Percentiles rank a stretch among this genome's conserved stretches.
These are phyloP conservation scores for Palythoa grandiflora DNA, from an alignment of 92 coral and sea anemone species.

Conservation along the genomic window DNA sequence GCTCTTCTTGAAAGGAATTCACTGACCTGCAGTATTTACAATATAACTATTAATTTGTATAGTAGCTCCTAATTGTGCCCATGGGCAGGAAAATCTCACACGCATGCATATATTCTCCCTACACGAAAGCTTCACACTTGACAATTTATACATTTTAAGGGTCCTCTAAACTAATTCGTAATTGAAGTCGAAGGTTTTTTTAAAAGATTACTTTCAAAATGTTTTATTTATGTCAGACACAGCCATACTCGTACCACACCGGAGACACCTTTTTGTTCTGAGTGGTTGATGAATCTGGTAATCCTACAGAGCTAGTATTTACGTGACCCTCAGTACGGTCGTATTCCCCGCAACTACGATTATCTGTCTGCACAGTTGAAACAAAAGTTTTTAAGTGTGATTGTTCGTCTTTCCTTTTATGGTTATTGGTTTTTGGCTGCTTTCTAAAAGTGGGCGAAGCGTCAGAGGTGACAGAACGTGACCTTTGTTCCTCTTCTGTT, in stretches of 20 bases:
- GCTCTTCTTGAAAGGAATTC: not conserved
- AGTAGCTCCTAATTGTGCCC: not conserved
- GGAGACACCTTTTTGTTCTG: slow-evolving; percentile 70
- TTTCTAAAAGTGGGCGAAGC: slow-evolving; percentile 23
- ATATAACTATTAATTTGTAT: not conserved
- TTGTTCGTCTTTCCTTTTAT: slow-evolving; percentile 32
- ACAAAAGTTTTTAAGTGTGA: not conserved
- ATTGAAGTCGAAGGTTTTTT: not conserved
- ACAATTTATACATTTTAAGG: not conserved
- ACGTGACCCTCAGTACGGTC: slow-evolving; percentile 7
- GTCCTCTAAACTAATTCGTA: not conserved
- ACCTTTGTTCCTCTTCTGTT: not conserved
- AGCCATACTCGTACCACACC: slow-evolving; percentile 89
- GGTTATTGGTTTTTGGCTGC: slow-evolving; percentile 4
- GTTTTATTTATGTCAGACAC: slow-evolving; percentile 53
- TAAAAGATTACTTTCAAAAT: not conserved
- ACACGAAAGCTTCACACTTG: not conserved
- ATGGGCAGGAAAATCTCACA: not conserved
- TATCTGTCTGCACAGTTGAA: slow-evolving; percentile 11
- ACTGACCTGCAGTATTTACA: slow-evolving; percentile 17
- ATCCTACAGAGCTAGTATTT: slow-evolving; percentile 7
- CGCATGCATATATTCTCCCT: not conserved
- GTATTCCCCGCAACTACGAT: not conserved
- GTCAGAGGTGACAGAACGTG: slow-evolving; percentile 8
- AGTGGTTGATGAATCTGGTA: slow-evolving; percentile 18